These are phyloP conservation scores for Dendroctonus valens DNA, from an alignment of 1,140 invertebrate genomes.

Conservation along the genomic window DNA sequence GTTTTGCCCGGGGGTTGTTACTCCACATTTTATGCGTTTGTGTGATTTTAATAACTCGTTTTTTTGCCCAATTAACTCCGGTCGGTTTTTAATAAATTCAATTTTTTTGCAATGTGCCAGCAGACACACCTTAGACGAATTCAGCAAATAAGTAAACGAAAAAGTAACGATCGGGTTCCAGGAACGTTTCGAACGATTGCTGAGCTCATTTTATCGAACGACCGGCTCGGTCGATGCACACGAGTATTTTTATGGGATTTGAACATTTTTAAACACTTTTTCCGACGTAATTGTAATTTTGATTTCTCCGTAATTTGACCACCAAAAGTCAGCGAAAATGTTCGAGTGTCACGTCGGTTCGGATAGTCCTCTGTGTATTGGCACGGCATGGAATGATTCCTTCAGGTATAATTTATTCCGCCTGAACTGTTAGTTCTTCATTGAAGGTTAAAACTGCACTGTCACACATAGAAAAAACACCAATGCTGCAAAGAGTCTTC, in stretches of 20 bases:
- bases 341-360: conserved; percentile 14
- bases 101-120: not conserved
- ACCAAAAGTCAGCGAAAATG: conserved; percentile 24
- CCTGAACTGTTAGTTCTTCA: not conserved
- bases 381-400: conserved; percentile 14
- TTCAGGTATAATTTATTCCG: too few species aligned
- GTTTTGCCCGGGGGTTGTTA: too few species aligned
- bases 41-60: too few species aligned
- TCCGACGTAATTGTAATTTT: conserved; percentile 25
- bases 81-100: too few species aligned
- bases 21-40: too few species aligned
- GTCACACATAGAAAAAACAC: too few species aligned
- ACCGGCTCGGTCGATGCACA: conserved; percentile 13
- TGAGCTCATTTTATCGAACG: conserved; percentile 5
- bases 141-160: not conserved
- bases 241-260: conserved; percentile 33
- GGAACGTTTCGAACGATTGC: conserved; percentile 2
- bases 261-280: conserved; percentile 25
- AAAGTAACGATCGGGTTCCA: not conserved
- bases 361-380: conserved; percentile 9
- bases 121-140: not conserved
- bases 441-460: conserved; percentile 1
- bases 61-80: too few species aligned
- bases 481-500: too few species aligned
- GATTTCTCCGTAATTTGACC: conserved; percentile 32